Base-by-base conservation (phyloP, 1,140 invertebrate species). In the Triops longicaudatus region DNA sequence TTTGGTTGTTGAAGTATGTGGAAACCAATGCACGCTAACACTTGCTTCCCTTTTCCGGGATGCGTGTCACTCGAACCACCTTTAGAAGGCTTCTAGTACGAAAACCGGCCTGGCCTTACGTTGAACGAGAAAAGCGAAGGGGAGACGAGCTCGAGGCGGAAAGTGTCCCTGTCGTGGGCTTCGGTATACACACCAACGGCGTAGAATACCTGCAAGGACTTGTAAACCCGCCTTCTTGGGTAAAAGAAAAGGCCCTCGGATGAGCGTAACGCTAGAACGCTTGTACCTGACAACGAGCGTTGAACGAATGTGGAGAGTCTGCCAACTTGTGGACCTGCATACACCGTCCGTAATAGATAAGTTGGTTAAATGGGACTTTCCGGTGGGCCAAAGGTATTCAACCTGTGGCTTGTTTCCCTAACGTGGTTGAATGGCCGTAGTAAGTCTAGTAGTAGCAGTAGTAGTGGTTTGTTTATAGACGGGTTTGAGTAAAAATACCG, bases 121-220 rank as follows among this genome's bases (percentile, higher is more conserved):
- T 63, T 63, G 22, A 17, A 14, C 14, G 44, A 14, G 12, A 63
- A 22, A 63, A 14, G 22, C 9, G 50, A 63, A n/a, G 31, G 50
- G n/a, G n/a, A 63, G 50, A 63, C 50, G 50, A 63, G 50, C 50
- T 63, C n/a, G 50, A 63, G 50, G 50, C 50, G 50, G 50, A 63
- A 63, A 63, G 50, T 63, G 50, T 63, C 50, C 50, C 50, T 63
- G 50, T 63, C 50, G 14, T 63, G 50, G 50, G 50, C 50, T 63
- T 63, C 22, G 17, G 50, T 63, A 44, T 44, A 63, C 22, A 12
- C 50, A 63, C 50, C 50, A 63, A 63, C 10, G 50, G 50, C 50
- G 50, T n/a, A 63, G 50, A 22, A 63, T 63, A 63, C 50, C 31
- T 37, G 5, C 22, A 63, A 63, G 50, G 50, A 63, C 22, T n/a